Base-by-base conservation (phyloP, 2,888 invertebrate species). In the Acholoe squamosa region DNA sequence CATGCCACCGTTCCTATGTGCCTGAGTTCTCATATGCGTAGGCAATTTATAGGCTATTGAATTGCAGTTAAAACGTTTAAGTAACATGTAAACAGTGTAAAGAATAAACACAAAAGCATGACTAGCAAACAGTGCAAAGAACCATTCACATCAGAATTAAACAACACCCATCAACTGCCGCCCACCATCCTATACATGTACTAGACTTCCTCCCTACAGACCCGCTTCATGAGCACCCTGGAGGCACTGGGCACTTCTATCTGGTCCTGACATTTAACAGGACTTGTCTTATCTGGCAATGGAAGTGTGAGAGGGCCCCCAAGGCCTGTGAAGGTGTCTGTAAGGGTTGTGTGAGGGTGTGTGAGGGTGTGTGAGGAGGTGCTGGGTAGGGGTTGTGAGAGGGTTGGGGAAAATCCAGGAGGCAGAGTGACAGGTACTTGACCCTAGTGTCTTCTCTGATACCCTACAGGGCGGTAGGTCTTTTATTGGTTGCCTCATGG, bases 271-370 rank as follows among this genome's bases (percentile, higher is more conserved):
- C 71, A 28, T 71, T 71, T 28, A 71, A 25, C 71, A 71, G 71
- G 71, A 14, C 71, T 28, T 28, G 71, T 71, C 71, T 71, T 71
- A 71, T 71, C 71, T 28, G 71, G 71, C 28, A 14, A 28, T 25
- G 71, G 31, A 28, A 71, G 71, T 71, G 71, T 71, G 71, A 61
- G 61, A 61, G 61, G 22, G 19, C 61, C 61, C 61, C 61, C n/a
- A 61, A 19, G 61, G 61, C 61, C 61, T n/a, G n/a, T 71, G 71
- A 71, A 28, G 71, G 71, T 71, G 5, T 71, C n/a, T 71, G 61
- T 28, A 28, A 71, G 71, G 71, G 14, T 16, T 14, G 28, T 71
- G 28, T 14, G 25, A 25, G 25, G 71, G 71, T 71, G 61, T n/a
- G 71, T 28, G 71, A 28, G 71, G 25, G 71, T 71, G 71, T 71